Evolutionary conservation across 2,113 vertebrate genomes (phyloP), one percentile per base, ranked within the genome.

Genomic region (Gasterosteus nipponicus): DNA sequence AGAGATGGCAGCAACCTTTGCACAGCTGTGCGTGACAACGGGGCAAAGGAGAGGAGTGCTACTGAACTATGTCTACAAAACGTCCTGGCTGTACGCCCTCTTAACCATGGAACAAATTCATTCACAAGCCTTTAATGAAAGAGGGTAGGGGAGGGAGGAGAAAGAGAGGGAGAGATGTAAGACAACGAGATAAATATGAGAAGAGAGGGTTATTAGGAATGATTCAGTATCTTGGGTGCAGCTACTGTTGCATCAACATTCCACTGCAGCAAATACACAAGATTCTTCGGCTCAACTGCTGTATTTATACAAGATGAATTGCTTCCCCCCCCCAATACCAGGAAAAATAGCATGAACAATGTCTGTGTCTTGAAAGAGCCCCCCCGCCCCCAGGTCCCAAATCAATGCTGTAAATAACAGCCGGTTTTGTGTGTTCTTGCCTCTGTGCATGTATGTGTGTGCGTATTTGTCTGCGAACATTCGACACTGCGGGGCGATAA

Each of bases 401-500:
- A 76, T 85, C 68, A 47, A 16, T 69, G 70, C 79, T 78, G 80
- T 92, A 92, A 93, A 93, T 92, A 90, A 83, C 60, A 68, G 47
- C 38, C 26, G 68, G 41, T 41, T 64, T 65, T 63, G 26, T 46
- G 56, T 35, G 75, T 67, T 56, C 1, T n/a, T 1, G 7, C 19
- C 12, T 2, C 49, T 19, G 12, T 39, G 35, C 14, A 26, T 22
- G 12, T 2, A 33, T 14, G 7, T 42, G 33, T 59, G 44, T 10
- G 19, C 10, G 69, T 19, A 5, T 2, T n/a, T 10, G 7, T 49
- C 14, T 58, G 61, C 71, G 67, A 31, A 72, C 56, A 19, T 81
- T 78, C 74, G 78, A 87, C 80, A 75, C 80, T 1, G 19, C 46
- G 66, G 73, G 75, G 51, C 15, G 71, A 74, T 84, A 78, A 86